These are phyloP conservation scores for Drosophila conformis DNA, from an alignment of 2,888 invertebrate species.

Conservation along the genomic window DNA sequence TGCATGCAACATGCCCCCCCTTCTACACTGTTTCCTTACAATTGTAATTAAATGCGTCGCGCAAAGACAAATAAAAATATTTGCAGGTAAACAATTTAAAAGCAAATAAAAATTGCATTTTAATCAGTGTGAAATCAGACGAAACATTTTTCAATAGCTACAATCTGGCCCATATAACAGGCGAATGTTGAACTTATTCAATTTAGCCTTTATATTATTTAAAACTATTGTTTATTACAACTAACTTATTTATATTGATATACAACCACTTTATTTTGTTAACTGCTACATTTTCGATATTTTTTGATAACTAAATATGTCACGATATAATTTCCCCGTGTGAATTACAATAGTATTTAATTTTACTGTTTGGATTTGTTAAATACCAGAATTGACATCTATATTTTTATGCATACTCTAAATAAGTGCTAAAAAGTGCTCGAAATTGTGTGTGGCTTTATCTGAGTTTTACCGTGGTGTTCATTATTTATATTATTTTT, in stretches of 20 bases:
- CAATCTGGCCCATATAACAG: conserved; percentile 2
- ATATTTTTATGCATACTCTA: background rate
- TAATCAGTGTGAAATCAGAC: conserved; percentile 39
- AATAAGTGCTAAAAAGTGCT: background rate
- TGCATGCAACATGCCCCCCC: conserved; percentile 20
- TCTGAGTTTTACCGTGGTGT: conserved; percentile 28
- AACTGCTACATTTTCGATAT: background rate
- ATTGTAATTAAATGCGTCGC: conserved; percentile 60
- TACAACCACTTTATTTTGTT: background rate
- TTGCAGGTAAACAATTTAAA: conserved; percentile 54
- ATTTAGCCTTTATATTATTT: background rate
- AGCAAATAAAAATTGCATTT: conserved; percentile 54
- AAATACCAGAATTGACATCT: background rate
- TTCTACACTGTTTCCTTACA: conserved; percentile 38
- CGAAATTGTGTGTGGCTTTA: conserved; percentile 7
- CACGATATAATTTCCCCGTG: no score
- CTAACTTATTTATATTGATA: background rate
- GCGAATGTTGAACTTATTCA: background rate
- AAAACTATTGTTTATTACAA: background rate
- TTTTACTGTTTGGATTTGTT: background rate
- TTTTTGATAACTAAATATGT: background rate
- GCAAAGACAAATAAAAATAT: conserved; percentile 41
- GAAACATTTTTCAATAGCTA: conserved; percentile 10
- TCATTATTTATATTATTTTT: background rate
- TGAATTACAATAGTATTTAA: background rate